These are phyloP conservation scores for Calameuta idolon DNA, from an alignment of 2,888 invertebrate genomes.

Conservation along the genomic window DNA sequence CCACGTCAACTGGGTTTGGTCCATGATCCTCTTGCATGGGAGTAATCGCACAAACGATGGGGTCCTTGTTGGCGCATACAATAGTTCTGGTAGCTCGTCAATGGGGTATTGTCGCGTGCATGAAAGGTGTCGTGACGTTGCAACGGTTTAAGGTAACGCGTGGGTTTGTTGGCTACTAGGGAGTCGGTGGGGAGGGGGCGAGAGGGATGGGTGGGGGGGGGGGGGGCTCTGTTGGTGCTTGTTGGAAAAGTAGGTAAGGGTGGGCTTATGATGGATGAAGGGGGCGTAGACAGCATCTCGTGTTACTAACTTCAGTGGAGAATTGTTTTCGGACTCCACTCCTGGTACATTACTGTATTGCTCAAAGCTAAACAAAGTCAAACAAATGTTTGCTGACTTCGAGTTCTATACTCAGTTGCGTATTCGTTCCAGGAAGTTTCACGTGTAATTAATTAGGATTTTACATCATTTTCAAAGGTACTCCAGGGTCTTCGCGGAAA, in stretches of 20 bases:
- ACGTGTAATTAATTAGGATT: not conserved
- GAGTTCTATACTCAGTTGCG: not conserved
- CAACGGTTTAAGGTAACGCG: not conserved
- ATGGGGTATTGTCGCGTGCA: not conserved
- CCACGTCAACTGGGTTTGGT: not conserved
- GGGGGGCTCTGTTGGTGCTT: not conserved
- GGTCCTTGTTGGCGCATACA: not conserved
- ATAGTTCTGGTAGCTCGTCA: not conserved
- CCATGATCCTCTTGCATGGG: not conserved
- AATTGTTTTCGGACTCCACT: conserved; percentile 35
- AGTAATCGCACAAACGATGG: not conserved
- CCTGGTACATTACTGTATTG: not conserved
- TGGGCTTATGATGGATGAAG: conserved; percentile 43
- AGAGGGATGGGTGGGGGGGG: conserved; percentile 12
- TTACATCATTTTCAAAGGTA: not conserved
- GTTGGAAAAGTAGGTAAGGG: not conserved
- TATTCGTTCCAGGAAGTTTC: not conserved
- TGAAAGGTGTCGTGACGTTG: not conserved
- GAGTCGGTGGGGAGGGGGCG: not conserved
- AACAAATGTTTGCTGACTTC: not conserved
- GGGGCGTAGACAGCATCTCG: conserved; percentile 39
- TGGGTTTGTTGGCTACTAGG: not conserved
- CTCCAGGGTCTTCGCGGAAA: not conserved
- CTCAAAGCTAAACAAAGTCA: not conserved
- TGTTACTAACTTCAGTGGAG: conserved; percentile 38